Percentiles rank a stretch among this genome's conserved stretches.
Conservation (phyloP, 2,113 vertebrate species). For the Amazona guildingii region DNA sequence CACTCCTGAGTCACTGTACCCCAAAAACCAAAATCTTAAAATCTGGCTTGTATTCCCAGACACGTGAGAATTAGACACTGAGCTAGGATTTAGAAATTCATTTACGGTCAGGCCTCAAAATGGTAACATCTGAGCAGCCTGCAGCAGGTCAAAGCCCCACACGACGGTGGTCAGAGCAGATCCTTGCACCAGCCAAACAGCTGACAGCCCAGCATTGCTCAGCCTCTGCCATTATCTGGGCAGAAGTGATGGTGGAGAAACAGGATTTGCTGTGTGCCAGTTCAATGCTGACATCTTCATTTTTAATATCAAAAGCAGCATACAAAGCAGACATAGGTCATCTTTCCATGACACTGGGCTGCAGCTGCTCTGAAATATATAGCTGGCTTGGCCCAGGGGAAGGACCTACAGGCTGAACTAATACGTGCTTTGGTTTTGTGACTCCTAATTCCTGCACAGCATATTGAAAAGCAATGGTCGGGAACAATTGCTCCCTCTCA, state of each 20-base stretch:
- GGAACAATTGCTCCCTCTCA: neutral
- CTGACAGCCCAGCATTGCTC: neutral
- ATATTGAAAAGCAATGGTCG: neutral
- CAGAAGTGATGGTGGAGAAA: neutral
- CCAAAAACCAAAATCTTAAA: neutral
- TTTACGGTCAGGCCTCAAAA: neutral
- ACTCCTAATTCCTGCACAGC: neutral
- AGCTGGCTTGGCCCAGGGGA: neutral
- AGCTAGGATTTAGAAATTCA: neutral
- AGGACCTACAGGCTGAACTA: neutral
- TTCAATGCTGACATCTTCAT: neutral
- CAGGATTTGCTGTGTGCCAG: neutral
- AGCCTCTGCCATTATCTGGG: neutral
- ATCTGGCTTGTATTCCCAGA: neutral
- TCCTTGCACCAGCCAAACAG: neutral
- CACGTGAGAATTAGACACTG: neutral
- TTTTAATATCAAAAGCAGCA: neutral
- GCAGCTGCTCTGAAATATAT: neutral
- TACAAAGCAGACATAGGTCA: neutral
- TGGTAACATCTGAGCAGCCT: neutral
- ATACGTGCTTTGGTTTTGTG: neutral
- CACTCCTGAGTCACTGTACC: neutral
- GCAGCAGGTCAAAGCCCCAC: neutral
- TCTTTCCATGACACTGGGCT: neutral
- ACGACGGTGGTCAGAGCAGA: rapidly evolving